Evolutionary conservation across 1,140 invertebrate species (phyloP), one percentile per base, ranked within the genome.

Genomic region (Diabrotica undecimpunctata): DNA sequence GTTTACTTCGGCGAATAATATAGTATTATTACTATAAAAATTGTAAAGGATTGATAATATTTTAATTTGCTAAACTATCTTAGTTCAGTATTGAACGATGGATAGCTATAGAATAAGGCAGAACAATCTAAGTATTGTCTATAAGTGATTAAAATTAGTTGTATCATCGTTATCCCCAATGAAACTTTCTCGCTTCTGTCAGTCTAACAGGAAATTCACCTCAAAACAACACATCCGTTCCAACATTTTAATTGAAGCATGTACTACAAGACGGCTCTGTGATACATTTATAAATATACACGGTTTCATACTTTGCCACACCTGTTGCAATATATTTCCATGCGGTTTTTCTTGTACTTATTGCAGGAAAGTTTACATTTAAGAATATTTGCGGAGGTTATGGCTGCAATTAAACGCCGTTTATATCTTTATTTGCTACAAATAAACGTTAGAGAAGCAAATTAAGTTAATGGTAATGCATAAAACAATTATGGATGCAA

Each of bases 181-280:
- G 8, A 46, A n/a, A 46, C 8, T 46, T n/a, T 46, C 41, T 46
- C 41, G 41, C 41, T 46, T 46, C 41, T 5, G 25, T 25, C 25
- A 25, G 25, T 25, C n/a, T 4, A 46, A 46, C 41, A 8, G 41
- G 41, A 46, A 46, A 46, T 46, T 46, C 41, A 46, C 41, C 41
- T 46, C 41, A 46, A 46, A 46, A 46, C 41, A 46, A 46, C 41
- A 46, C 41, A 46, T 46, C 41, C 55, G 25, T 57, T 57, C 37
- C 25, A 57, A 57, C 55, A 37, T 57, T 41, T 57, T 12, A 57
- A 57, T 57, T 57, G 55, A 57, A 37, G n/a, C 35, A 57, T 57
- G 55, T 41, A 57, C 12, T 38, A 57, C 55, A 57, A 57, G 37
- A 57, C 25, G 37, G n/a, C 37, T 7, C 55, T n/a, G 55, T 57